A percentile compares a stretch with the other conserved stretches of the same genome.
These are phyloP conservation scores for Falco concolor DNA, from an alignment of 2,797 vertebrate species.

Conservation along the genomic window DNA sequence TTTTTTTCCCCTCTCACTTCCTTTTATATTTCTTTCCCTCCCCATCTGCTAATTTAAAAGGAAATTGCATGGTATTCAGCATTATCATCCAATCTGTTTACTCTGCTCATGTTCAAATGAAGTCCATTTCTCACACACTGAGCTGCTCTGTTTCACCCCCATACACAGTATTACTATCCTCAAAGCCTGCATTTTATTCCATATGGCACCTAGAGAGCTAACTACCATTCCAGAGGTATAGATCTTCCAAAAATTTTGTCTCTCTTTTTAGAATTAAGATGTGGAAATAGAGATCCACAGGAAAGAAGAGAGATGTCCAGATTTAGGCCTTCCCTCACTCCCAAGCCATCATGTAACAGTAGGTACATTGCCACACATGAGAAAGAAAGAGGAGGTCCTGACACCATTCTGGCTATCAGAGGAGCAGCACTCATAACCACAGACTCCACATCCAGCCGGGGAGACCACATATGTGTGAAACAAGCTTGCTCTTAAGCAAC, in stretches of 20 bases:
- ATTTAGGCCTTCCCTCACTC: not conserved
- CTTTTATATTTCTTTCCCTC: constrained; percentile 60
- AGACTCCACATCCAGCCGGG: not conserved
- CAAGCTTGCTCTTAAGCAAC: not conserved
- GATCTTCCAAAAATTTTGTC: not conserved
- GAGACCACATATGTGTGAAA: not conserved
- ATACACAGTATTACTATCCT: not conserved
- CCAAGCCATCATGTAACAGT: not conserved
- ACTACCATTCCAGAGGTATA: not conserved
- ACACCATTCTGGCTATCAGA: not conserved
- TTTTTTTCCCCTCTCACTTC: constrained; percentile 4
- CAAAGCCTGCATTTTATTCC: not conserved
- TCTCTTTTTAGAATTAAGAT: not conserved
- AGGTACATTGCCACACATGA: rapidly evolving
- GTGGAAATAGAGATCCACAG: not conserved
- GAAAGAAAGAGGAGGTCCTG: not conserved
- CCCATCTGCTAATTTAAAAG: constrained; percentile 65
- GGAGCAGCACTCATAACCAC: not conserved
- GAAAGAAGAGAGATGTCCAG: not conserved
- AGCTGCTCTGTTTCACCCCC: not conserved
- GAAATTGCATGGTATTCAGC: constrained; percentile 50
- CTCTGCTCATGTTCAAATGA: constrained; percentile 22
- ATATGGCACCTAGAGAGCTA: not conserved
- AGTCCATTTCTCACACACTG: constrained; percentile 34
- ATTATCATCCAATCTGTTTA: constrained; percentile 62